Base-by-base conservation (phyloP, 1,140 invertebrate species). In the Trichoplusia ni region DNA sequence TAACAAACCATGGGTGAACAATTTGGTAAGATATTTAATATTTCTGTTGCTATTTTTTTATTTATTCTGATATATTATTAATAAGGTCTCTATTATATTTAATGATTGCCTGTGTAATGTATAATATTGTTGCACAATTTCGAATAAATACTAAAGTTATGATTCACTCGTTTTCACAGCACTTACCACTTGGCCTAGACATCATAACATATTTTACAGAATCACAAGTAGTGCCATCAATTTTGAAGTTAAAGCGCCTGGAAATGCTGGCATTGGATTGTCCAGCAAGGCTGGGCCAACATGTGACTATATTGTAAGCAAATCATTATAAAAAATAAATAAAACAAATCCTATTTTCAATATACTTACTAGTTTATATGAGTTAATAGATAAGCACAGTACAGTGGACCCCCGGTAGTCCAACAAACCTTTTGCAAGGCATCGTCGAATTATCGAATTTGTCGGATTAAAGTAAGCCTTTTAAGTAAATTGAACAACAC, bases 221-320 rank as follows among this genome's bases (percentile, higher is more conserved):
- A 37, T 73, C 27, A 47, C 67, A 8, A 42, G 46, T 25, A 53
- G 35, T 58, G 67, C 19, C 19, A 27, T 73, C 0, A 61, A 51
- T 11, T 66, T 73, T 53, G 67, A 69, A 46, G 47, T 73, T 6
- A 73, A 67, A 61, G 56, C 35, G 8, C 9, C 11, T 23, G 44
- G 27, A 25, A 53, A 35, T 70, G 71, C 71, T 19, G 47, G 18
- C 1, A 47, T 73, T 21, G 64, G 63, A 3, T 38, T 73, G 35
- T 9, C 49, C 21, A 64, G 27, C 16, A 59, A 42, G 9, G 23
- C 49, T 7, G 35, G 25, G 18, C 13, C 7, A 13, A 38, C 31
- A 9, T 47, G 31, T 65, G 67, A 71, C 21, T 37, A 31, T 56
- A 40, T 33, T 40, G 71, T 69, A 46, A 46, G 53, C n/a, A n/a